Conservation (phyloP, 1,140 invertebrate genomes). For the Spodoptera litura region DNA sequence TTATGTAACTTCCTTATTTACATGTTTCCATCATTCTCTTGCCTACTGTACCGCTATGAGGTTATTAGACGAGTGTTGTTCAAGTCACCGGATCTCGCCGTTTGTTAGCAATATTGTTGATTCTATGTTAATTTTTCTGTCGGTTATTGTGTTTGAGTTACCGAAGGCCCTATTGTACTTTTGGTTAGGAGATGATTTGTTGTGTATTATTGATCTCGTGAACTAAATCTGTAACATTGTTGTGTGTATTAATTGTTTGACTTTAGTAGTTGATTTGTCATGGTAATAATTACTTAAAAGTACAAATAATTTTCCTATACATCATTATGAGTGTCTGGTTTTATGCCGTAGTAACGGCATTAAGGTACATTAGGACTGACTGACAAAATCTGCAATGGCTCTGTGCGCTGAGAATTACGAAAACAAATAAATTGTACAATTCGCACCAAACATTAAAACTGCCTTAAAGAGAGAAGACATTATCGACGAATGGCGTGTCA, state of each 20-base stretch:
- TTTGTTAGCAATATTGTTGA: conserved; percentile 19
- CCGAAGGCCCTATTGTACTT: conserved; percentile 23
- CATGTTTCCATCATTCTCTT: background rate
- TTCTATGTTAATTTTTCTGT: conserved; percentile 37
- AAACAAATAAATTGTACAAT: no score
- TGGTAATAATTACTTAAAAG: no score
- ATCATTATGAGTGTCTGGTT: no score
- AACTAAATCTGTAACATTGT: background rate
- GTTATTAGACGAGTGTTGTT: conserved; percentile 1
- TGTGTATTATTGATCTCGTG: conserved; percentile 17
- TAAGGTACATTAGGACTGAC: no score
- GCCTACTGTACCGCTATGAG: background rate
- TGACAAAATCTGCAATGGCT: no score
- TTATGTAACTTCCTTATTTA: background rate
- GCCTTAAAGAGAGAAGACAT: background rate
- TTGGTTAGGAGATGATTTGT: conserved; percentile 13
- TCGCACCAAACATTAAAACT: no score
- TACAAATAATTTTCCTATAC: no score
- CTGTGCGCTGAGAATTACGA: no score
- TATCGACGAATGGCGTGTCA: background rate
- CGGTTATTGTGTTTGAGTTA: conserved; percentile 31
- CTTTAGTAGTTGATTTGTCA: no score
- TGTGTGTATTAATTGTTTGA: no score
- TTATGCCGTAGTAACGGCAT: no score
- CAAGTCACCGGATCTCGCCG: background rate